A percentile compares a stretch with the other conserved stretches of the same genome.
Evolutionary conservation across 1,140 invertebrate species (phyloP).

Genomic region (Drosophila quadrilineata): DNA sequence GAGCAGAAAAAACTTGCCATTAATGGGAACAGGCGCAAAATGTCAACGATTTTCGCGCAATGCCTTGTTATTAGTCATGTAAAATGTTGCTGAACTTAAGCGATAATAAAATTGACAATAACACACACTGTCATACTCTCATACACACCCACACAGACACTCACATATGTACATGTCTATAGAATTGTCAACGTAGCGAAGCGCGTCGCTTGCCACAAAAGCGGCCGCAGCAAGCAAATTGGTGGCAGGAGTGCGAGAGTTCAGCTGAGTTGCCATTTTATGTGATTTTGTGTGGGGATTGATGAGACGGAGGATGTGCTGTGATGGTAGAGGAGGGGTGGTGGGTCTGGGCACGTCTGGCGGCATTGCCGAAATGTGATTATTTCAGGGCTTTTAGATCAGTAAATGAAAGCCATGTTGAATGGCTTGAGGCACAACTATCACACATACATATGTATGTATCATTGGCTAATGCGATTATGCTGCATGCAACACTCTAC

Average conservation of each 20-base stretch:
- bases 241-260: slow-evolving; percentile 10
- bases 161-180: neutral
- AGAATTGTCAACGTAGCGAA: too few relatives aligned
- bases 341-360: neutral
- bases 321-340: neutral
- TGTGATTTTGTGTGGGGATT: slow-evolving; percentile 28
- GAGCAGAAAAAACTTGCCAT: too few relatives aligned
- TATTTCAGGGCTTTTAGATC: slow-evolving; percentile 42
- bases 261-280: slow-evolving; percentile 47
- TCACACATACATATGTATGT: too few relatives aligned
- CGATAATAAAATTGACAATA: slow-evolving; percentile 64
- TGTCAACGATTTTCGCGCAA: slow-evolving; percentile 36
- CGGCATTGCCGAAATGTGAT: slow-evolving; percentile 40
- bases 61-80: slow-evolving; percentile 69
- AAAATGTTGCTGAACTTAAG: slow-evolving; percentile 61
- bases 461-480: slow-evolving; percentile 72
- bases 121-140: neutral
- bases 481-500: slow-evolving; percentile 18
- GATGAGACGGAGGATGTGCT: neutral
- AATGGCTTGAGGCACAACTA: slow-evolving; percentile 44
- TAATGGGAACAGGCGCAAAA: slow-evolving; percentile 32
- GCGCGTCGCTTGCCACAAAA: too few relatives aligned
- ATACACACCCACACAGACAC: neutral
- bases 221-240: neutral
- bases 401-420: slow-evolving; percentile 8